Percentiles rank a stretch among this genome's conserved stretches.
Conservation (phyloP, 1,140 invertebrate genomes). For the Amyelois transitella region DNA sequence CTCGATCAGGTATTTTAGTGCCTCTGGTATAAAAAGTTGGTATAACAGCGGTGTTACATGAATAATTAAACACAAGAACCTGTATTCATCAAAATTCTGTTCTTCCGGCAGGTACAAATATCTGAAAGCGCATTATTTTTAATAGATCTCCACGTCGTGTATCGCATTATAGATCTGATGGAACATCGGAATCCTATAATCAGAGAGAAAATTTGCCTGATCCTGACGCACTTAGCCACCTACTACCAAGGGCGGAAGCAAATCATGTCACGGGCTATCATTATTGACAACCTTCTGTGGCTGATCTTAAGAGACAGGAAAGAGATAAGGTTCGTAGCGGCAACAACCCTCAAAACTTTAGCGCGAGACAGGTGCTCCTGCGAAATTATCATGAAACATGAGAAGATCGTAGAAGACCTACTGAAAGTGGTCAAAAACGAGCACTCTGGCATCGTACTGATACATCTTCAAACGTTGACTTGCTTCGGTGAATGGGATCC, state of each 20-base stretch:
- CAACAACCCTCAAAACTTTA: conserved; percentile 39
- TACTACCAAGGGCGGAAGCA: conserved; percentile 49
- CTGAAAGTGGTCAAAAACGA: conserved; percentile 55
- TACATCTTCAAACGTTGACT: conserved; percentile 47
- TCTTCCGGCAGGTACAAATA: conserved; percentile 47
- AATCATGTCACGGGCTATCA: conserved; percentile 33
- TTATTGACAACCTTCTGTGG: conserved; percentile 45
- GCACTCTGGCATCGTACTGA: conserved; percentile 41
- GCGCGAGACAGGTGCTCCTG: conserved; percentile 37
- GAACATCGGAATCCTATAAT: conserved; percentile 36
- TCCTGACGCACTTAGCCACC: conserved; percentile 39
- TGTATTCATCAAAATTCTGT: background rate
- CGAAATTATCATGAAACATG: conserved; percentile 33
- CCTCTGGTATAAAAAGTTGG: too few relatives aligned
- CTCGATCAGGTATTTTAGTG: conserved; percentile 55
- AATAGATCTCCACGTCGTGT: conserved; percentile 43
- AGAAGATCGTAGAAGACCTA: conserved; percentile 44
- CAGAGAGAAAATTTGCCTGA: conserved; percentile 52
- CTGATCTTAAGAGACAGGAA: conserved; percentile 46
- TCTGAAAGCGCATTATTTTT: conserved; percentile 58
- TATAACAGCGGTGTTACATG: too few relatives aligned
- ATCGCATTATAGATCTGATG: conserved; percentile 52
- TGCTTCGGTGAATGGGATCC: conserved; percentile 51
- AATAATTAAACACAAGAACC: too few relatives aligned
- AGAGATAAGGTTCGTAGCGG: conserved; percentile 56